Percentiles rank a stretch among this genome's conserved stretches.
Evolutionary conservation across 2,888 invertebrate species (phyloP).

Genomic region (Apamea epomidion): DNA sequence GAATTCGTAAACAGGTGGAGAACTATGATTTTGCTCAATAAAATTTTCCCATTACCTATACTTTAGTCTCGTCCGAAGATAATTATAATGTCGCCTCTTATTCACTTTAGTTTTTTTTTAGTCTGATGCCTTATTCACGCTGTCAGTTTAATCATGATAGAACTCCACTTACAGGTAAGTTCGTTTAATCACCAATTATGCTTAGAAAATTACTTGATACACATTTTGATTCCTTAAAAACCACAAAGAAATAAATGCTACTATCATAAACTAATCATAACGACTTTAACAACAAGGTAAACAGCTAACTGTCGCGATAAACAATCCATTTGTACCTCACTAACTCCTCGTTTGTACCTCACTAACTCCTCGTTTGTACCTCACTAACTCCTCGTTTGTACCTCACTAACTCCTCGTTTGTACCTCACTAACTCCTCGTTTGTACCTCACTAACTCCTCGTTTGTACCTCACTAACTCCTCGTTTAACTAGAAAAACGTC

Average conservation of each 20-base stretch:
- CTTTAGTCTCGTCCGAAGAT: not conserved
- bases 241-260: not conserved
- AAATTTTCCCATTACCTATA: too few relatives aligned
- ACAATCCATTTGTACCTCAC: slow-evolving; percentile 31
- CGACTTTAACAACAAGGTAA: slow-evolving; percentile 4
- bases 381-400: slow-evolving; percentile 25
- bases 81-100: not conserved
- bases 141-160: too few relatives aligned
- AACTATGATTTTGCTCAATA: not conserved
- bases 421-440: slow-evolving; percentile 33
- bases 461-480: slow-evolving; percentile 22
- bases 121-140: too few relatives aligned
- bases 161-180: not conserved
- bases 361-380: slow-evolving; percentile 25
- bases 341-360: slow-evolving; percentile 25
- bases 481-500: slow-evolving; percentile 64
- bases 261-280: not conserved
- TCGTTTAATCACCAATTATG: not conserved
- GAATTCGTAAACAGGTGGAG: not conserved
- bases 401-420: too few relatives aligned
- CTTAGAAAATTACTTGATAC: not conserved
- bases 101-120: too few relatives aligned
- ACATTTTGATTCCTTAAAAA: not conserved
- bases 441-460: slow-evolving; percentile 5
- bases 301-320: slow-evolving; percentile 22